Percentiles rank a stretch among this genome's conserved stretches.
Evolutionary conservation across 2,888 invertebrate genomes (phyloP).

Genomic region (Melanophora roralis): DNA sequence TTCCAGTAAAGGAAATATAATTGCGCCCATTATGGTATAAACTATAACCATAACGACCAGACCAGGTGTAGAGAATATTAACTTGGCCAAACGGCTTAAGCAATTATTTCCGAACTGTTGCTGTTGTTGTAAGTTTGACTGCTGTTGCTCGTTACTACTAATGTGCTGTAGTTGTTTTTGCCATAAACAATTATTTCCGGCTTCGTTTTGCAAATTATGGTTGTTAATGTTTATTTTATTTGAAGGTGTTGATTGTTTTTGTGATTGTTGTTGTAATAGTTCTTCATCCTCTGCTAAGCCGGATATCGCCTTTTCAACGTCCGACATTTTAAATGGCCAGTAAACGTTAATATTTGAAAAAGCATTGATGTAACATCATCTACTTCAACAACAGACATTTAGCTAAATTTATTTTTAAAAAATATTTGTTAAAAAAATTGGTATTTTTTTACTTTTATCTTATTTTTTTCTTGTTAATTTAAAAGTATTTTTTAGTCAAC

Average conservation of each 20-base stretch:
- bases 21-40: conserved; percentile 86
- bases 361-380: conserved; percentile 63
- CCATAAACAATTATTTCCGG: conserved; percentile 53
- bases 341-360: conserved; percentile 65
- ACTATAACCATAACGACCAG: conserved; percentile 84
- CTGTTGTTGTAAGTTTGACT: not conserved
- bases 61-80: conserved; percentile 78
- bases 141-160: conserved; percentile 17
- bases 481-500: no score
- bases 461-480: conserved; percentile 13
- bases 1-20: conserved; percentile 86
- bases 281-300: conserved; percentile 69
- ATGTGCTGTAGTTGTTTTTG: conserved; percentile 45
- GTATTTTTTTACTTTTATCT: conserved; percentile 1
- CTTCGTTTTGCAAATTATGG: conserved; percentile 61
- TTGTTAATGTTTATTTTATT: conserved; percentile 61
- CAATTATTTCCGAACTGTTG: conserved; percentile 63
- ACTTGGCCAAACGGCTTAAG: conserved; percentile 71
- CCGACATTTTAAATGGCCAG: conserved; percentile 75
- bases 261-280: conserved; percentile 59
- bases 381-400: conserved; percentile 64
- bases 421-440: not conserved
- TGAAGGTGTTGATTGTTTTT: conserved; percentile 37
- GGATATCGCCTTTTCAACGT: conserved; percentile 77
- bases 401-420: conserved; percentile 53